Evolutionary conservation across 2,797 vertebrate genomes (phyloP), one percentile per base, ranked within the genome.

Genomic region (Antennarius maculatus): DNA sequence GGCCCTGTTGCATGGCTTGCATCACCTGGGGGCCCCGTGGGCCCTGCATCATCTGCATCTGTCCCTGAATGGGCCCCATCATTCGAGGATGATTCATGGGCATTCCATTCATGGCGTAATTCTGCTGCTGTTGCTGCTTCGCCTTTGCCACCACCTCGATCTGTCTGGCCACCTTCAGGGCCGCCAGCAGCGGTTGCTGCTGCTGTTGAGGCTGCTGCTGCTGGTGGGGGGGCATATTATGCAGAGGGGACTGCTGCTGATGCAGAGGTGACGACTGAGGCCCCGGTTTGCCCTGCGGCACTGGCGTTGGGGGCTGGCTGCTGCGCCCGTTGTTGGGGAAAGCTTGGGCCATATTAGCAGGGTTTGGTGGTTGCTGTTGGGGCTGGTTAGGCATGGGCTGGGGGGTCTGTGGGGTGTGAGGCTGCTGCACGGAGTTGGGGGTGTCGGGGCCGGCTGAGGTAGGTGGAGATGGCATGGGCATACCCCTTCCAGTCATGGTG

Each of bases 401-500:
- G 0, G 96, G 97, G 0, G 96, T 96, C 82, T 98, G 97, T 0
- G 97, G 97, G 0, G 97, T 97, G 71, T 93, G 93, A 67, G 96
- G 96, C 87, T 97, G 97, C 86, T 92, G 93, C 84, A 96, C 93
- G 34, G 92, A 88, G 0, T 95, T 99, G 45, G 96, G 97, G 65
- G 96, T 97, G 88, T 95, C 96, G 0, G 97, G 96, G 15, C 95
- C 92, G 55, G 94, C 94, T 93, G 96, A 96, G 91, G 96, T 96
- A 93, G 97, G 97, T 84, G 97, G 97, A 85, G 97, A 97, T 67
- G 98, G 95, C 87, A 96, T 92, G 88, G 97, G 96, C 93, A 96
- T 95, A 47, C 94, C 95, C 83, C 96, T 94, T 85, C 95, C 96
- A 90, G 98, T 97, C 98, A 99, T 99, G 82, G 97, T 97, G 29